phyloP scores from a whole-genome alignment of 2,113 vertebrate genomes.

The Perca flavescens region DNA sequence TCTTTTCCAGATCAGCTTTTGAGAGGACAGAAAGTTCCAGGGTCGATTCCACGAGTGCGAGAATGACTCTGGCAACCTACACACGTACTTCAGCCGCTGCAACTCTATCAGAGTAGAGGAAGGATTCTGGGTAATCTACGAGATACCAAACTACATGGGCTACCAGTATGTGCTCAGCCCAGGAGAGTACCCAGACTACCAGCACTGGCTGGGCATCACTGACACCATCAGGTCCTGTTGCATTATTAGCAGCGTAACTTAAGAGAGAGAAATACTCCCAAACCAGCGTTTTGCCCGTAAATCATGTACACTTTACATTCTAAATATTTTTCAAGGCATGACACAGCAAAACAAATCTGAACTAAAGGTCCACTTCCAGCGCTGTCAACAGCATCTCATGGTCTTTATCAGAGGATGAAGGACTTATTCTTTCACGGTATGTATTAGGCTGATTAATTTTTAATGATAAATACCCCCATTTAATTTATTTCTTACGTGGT shows the following conservation, averaged over 20 bases:
- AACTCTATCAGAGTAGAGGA: constrained; percentile 76
- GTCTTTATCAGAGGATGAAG: too few species aligned
- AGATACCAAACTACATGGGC: constrained; percentile 75
- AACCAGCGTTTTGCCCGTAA: too few species aligned
- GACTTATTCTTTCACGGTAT: too few species aligned
- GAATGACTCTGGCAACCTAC: constrained; percentile 59
- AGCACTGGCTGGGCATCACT: constrained; percentile 75
- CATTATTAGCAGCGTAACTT: constrained; percentile 62
- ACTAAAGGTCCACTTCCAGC: too few species aligned
- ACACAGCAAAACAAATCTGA: too few species aligned
- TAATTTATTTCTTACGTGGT: too few species aligned
- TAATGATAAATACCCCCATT: too few species aligned
- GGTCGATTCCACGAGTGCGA: constrained; percentile 73
- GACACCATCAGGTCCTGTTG: constrained; percentile 77
- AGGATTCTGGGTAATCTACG: constrained; percentile 80
- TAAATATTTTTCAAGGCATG: neutral
- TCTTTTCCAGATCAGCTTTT: constrained; percentile 73
- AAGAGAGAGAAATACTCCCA: neutral
- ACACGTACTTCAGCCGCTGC: constrained; percentile 68
- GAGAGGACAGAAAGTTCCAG: constrained; percentile 77
- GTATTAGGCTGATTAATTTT: too few species aligned
- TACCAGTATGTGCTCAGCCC: constrained; percentile 75
- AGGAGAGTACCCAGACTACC: constrained; percentile 78
- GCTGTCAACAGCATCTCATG: too few species aligned
- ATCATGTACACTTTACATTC: too few species aligned